Base-by-base conservation (phyloP, 1,140 invertebrate genomes). In the Lethocerus indicus region DNA sequence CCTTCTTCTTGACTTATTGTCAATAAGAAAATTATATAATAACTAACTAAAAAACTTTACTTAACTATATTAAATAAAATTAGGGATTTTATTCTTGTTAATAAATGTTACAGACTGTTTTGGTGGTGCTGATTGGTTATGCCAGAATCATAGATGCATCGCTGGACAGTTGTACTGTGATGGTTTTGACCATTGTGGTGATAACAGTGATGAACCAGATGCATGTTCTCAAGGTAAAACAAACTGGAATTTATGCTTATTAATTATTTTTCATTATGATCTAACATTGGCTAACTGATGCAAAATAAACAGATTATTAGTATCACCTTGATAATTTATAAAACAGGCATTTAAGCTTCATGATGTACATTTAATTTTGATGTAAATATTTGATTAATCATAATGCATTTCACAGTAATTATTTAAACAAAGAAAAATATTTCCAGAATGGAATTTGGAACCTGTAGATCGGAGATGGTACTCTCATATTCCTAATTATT, bases 181-280 rank as follows among this genome's bases (percentile, higher is more conserved):
- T 60, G 79, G 80, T 14, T 81, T 85, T 52, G 80, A 87, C 65
- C 81, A 87, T 56, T 88, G 84, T 59, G 83, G 83, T 1, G 84
- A 87, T 61, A 75, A 75, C 43, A 82, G 76, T 52, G 84, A 87
- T 61, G 83, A 87, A 59, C 75, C 76, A 18, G 56, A 61, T 1
- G 65, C 65, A 21, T 78, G 75, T 56, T 70, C 65, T 39, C 60
- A 64, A 61, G 69, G 72, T 73, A 3, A 7, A 20, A n/a, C 18
- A 49, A 16, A 23, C 14, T 7, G 21, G 25, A 49, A 39, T 27
- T 26, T 9, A 47, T 16, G 25, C 45, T 13, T 16, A 47, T 32
- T 4, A 29, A 29, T 13, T 50, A 16, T 7, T 50, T 50, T 24
- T 48, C 18, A 13, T 2, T 23, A 3, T 42, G 7, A 42, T 42